Conservation (phyloP, 2,113 vertebrate species). For the Pachyramphus minor region DNA sequence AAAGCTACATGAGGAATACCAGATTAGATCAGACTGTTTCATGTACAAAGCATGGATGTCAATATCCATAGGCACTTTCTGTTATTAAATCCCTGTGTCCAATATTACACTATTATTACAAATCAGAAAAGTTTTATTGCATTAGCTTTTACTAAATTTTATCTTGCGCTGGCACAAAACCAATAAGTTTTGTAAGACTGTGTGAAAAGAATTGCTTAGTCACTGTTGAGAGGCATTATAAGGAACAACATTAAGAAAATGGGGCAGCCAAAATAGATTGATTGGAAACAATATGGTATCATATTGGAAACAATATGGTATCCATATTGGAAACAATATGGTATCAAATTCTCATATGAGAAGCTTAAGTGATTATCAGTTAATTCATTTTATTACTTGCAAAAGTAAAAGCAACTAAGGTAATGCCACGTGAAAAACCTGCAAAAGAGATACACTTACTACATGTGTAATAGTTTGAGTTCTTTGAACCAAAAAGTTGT, state of each 20-base stretch:
- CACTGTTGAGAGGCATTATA: background rate
- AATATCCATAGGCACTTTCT: background rate
- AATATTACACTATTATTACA: background rate
- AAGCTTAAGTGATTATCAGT: background rate
- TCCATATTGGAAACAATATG: background rate
- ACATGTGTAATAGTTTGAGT: background rate
- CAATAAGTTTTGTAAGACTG: background rate
- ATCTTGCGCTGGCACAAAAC: background rate
- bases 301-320: too few species aligned
- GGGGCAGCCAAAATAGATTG: background rate
- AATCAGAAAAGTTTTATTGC: background rate
- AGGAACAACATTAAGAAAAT: background rate
- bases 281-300: background rate
- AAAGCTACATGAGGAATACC: background rate
- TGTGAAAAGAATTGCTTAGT: background rate
- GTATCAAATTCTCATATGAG: background rate
- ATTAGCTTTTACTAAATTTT: background rate
- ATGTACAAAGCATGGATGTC: accelerated
- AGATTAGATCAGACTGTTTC: background rate
- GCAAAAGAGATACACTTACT: background rate
- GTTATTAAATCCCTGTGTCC: background rate
- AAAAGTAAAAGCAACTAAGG: background rate
- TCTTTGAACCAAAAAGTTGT: background rate
- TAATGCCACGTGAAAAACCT: background rate
- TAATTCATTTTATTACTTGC: background rate